Evolutionary conservation across 2,888 invertebrate genomes (phyloP).

Genomic region (Euclidia mi): DNA sequence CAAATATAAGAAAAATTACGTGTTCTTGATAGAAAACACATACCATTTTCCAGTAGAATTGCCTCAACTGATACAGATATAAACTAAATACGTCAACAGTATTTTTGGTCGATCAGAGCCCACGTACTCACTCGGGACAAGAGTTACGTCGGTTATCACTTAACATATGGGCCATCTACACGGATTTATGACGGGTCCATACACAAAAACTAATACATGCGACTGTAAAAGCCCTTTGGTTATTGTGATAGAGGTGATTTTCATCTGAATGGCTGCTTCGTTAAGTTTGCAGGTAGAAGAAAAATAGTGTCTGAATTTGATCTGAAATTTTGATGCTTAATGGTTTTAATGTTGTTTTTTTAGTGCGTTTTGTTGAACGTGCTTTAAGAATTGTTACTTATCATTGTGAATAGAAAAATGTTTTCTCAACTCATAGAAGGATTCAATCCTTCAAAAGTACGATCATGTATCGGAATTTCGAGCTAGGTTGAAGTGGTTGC

Average conservation of each 20-base stretch:
- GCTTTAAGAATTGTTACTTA: too few species aligned
- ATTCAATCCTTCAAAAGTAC: too few species aligned
- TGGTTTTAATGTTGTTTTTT: background rate
- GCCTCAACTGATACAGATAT: conserved; percentile 34
- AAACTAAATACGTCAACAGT: conserved; percentile 42
- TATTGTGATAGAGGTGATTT: conserved; percentile 22
- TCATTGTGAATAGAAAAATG: too few species aligned
- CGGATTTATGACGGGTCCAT: conserved; percentile 75
- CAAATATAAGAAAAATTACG: too few species aligned
- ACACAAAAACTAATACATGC: conserved; percentile 31
- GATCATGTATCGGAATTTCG: too few species aligned
- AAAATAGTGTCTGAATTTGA: conserved; percentile 55
- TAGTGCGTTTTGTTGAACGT: too few species aligned
- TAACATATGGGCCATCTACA: conserved; percentile 71
- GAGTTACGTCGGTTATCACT: conserved; percentile 75
- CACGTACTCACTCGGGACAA: conserved; percentile 60
- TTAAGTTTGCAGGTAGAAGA: conserved; percentile 27
- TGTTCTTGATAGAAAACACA: too few species aligned
- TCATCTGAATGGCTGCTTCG: conserved; percentile 1
- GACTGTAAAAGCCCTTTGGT: conserved; percentile 23
- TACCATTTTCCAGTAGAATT: background rate
- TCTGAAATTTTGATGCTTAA: conserved; percentile 38
- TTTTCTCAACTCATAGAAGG: too few species aligned
- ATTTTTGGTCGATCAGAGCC: conserved; percentile 57
- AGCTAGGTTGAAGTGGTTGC: too few species aligned